Evolutionary conservation across 2,888 invertebrate species (phyloP), one percentile per base, ranked within the genome.

Genomic region (Eupithecia insigniata): DNA sequence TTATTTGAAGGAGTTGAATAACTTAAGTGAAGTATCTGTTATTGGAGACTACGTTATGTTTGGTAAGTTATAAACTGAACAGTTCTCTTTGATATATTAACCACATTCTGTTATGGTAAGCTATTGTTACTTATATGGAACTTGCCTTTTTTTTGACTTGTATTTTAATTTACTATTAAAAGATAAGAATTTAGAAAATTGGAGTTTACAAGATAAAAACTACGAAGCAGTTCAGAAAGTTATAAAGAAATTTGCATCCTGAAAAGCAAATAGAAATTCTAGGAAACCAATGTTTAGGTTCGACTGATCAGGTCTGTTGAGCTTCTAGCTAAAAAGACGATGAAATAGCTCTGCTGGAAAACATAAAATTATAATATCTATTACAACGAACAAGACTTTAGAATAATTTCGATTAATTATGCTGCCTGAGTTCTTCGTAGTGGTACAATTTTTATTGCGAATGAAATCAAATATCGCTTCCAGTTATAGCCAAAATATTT

Each of bases 21-120:
- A 89, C 64, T 83, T 95, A 67, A 91, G 94, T 76, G 95, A 95
- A 79, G 93, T 96, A 75, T 92, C 93, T 12, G 86, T 96, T 46
- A 83, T 95, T 68, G 96, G 95, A 1, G 93, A 95, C 73, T 93
- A 92, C 79, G 88, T 96, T 1, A 95, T 93, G 79, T 92, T 95
- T 75, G 95, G 95, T 89, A 90, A 93, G 89, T 86, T 28, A 18
- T 62, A 2, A 65, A 14, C 10, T 8, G 46, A 46, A n/a, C 46
- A 51, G 22, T 51, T 51, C 22, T 26, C 12, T 51, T 12, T 22
- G 4, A 2, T 4, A 26, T 51, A 10, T 46, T 10, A 2, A 46
- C n/a, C 46, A 46, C 46, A n/a, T 46, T 46, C 10, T 22, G 12
- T 12, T 22, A 22, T 22, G 3, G 46, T n/a, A 58, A 16, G 58